Evolutionary conservation across 35 echinoderm and acorn worm genomes (phyloP).

Genomic region (Eucidaris tribuloides): DNA sequence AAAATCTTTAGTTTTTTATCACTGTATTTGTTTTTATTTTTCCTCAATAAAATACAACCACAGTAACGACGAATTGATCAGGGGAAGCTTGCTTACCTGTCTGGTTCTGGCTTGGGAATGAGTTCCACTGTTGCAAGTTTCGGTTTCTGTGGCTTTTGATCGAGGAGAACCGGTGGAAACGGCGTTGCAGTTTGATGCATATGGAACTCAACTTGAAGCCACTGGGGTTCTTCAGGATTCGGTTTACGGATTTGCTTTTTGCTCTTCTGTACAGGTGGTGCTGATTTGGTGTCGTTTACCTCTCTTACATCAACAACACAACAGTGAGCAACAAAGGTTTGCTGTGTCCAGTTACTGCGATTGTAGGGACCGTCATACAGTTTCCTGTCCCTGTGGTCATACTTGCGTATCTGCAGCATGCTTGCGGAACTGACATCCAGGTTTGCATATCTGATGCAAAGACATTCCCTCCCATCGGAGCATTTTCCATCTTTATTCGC

Average conservation of each 20-base stretch:
- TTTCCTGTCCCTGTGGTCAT: background rate
- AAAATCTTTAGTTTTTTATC: too few relatives aligned
- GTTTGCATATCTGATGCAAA: slow-evolving; percentile 51
- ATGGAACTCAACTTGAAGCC: background rate
- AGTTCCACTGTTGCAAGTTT: slow-evolving; percentile 11
- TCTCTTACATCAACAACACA: background rate
- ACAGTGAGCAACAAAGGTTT: slow-evolving; percentile 4
- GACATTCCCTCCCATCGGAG: background rate
- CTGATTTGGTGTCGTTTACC: background rate
- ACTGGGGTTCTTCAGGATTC: background rate
- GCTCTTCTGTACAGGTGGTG: background rate
- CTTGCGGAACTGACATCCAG: background rate
- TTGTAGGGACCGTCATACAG: background rate
- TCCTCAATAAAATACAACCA: too few relatives aligned
- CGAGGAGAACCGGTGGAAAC: background rate
- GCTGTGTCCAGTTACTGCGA: background rate
- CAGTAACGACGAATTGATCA: too few relatives aligned
- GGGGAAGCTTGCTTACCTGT: too few relatives aligned
- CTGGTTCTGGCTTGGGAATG: background rate
- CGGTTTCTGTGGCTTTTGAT: slow-evolving; percentile 8
- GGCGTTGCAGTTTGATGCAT: background rate
- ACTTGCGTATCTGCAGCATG: background rate
- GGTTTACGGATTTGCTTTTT: background rate
- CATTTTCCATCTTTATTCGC: background rate
- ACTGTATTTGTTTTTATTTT: too few relatives aligned